Base-by-base conservation (phyloP, 2,888 invertebrate species). In the Aleiodes leptofemur region DNA sequence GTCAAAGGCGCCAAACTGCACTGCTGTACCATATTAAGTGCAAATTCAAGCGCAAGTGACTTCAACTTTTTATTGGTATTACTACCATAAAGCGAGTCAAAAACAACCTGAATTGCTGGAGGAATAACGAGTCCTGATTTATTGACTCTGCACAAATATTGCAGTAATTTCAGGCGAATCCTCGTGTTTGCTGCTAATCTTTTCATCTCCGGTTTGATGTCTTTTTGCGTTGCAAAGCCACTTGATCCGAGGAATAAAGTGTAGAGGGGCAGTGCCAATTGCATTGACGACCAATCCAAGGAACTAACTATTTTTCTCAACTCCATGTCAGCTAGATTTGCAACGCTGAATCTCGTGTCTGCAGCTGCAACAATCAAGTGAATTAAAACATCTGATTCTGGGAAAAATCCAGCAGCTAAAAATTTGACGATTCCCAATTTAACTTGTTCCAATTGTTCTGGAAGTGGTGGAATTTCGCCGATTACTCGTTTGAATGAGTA, bases 281-380 rank as follows among this genome's bases (percentile, higher is more conserved):
- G 90, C 2, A 93, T 90, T 76, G 92, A 93, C 53, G 93, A 93
- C 94, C 97, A 97, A 86, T 97, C 96, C 38, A 97, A 91, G 56
- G 93, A 92, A 80, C 95, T 95, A 79, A 93, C 92, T 57, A 94
- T 92, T 89, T 96, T 95, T 84, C 96, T 96, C 8, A 98, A 90
- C 82, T 96, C 96, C 79, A 94, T 93, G 86, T 97, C 96, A 1
- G 97, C 97, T 74, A 95, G 92, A 86, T 96, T 96, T 71, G 96
- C 96, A 59, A 98, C 96, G 89, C 94, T 95, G 87, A 95, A 97
- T 78, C 97, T 91, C 0, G 97, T 96, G 86, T 98, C 98, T 0
- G 97, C 94, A 0, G 96, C 95, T 1, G 96, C 97, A 6, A 98
- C 93, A 8, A 97, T 93, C 76, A 97, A 91, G 72, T 96, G 94